phyloP scores from a whole-genome alignment of 2,797 vertebrate species.

The Periophthalmus magnuspinnatus region DNA sequence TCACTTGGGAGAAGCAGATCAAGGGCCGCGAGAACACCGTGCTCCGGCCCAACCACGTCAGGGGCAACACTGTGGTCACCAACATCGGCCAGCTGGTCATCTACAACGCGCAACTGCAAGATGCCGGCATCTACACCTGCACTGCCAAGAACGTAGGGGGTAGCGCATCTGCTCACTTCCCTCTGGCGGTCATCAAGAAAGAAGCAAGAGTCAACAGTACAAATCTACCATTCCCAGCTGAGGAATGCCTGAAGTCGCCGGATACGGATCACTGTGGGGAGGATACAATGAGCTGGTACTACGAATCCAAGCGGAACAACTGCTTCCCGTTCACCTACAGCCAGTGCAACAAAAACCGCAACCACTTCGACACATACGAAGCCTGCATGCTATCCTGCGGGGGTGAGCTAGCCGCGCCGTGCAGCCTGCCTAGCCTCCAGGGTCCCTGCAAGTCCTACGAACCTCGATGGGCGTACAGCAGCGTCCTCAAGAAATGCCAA shows the following conservation, averaged over 20 bases:
- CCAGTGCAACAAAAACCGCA: slow-evolving; percentile 90
- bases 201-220: slow-evolving; percentile 81
- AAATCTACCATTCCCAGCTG: slow-evolving; percentile 77
- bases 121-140: slow-evolving; percentile 93
- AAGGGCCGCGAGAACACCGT: slow-evolving; percentile 88
- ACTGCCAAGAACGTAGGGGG: slow-evolving; percentile 86
- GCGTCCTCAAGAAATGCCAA: slow-evolving; percentile 87
- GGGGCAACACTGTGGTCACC: slow-evolving; percentile 92
- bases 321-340: slow-evolving; percentile 94
- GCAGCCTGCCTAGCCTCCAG: slow-evolving; percentile 89
- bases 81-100: slow-evolving; percentile 97
- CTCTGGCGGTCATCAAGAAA: slow-evolving; percentile 83
- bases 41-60: slow-evolving; percentile 90
- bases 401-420: slow-evolving; percentile 85
- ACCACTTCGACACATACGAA: slow-evolving; percentile 91
- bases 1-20: slow-evolving; percentile 95
- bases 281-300: slow-evolving; percentile 93
- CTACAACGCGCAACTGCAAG: slow-evolving; percentile 91
- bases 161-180: slow-evolving; percentile 85
- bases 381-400: slow-evolving; percentile 90
- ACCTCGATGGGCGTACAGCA: slow-evolving; percentile 94
- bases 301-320: slow-evolving; percentile 92
- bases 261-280: slow-evolving; percentile 90
- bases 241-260: slow-evolving; percentile 89
- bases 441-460: slow-evolving; percentile 93